Percentiles rank a stretch among this genome's conserved stretches.
Conservation (phyloP, 2,113 vertebrate species). For the Pithys albifrons region DNA sequence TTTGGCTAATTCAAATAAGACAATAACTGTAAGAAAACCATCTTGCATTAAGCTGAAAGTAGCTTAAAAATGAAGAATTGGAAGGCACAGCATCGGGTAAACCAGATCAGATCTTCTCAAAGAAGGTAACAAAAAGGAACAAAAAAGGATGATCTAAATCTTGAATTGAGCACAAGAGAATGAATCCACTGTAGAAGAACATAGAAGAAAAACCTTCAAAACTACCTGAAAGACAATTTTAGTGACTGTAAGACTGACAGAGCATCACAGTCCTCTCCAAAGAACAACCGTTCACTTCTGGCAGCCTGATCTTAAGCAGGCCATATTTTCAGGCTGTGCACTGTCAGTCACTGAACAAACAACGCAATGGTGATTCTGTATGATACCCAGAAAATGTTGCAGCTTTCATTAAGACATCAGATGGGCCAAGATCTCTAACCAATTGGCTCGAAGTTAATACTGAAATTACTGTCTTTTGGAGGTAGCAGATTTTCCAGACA, state of each 20-base stretch:
- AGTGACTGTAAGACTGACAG: background rate
- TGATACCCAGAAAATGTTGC: background rate
- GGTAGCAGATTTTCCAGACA: background rate
- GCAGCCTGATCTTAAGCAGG: background rate
- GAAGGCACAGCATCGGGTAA: background rate
- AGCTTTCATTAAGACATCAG: background rate
- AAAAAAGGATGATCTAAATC: background rate
- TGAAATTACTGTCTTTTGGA: background rate
- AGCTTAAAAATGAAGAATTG: background rate
- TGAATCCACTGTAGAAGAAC: background rate
- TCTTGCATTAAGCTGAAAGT: background rate
- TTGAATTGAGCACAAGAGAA: background rate
- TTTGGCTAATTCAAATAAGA: background rate
- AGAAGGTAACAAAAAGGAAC: background rate
- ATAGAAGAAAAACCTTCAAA: background rate
- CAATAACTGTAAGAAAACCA: background rate
- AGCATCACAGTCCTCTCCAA: background rate
- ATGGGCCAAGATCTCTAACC: background rate
- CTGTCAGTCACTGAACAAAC: background rate
- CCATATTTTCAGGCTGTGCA: background rate
- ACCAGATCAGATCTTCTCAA: background rate
- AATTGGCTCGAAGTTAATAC: background rate
- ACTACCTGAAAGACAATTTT: background rate
- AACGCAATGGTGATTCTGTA: background rate
- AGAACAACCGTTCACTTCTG: background rate